Evolutionary conservation across 2,113 vertebrate species (phyloP).

Genomic region (Lophura nycthemera): DNA sequence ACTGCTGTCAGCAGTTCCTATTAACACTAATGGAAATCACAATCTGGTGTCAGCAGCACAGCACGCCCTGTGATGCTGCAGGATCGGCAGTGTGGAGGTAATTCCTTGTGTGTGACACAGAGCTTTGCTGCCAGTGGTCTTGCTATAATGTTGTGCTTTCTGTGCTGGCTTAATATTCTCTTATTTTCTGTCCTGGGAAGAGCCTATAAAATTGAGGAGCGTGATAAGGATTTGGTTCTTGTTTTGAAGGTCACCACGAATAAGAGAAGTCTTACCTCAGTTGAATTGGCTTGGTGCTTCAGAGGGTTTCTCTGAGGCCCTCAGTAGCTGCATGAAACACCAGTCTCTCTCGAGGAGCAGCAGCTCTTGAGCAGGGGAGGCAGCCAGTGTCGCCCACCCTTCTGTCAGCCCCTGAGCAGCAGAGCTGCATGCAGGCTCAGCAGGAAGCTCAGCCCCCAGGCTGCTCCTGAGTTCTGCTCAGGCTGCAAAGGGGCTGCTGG

Average conservation of each 20-base stretch:
- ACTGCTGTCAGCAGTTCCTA: constrained; percentile 19
- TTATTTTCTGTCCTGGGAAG: neutral
- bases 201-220: neutral
- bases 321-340: accelerated
- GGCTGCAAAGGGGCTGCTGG: neutral
- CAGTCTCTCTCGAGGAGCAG: neutral
- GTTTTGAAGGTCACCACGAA: neutral
- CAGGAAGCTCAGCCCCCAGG: neutral
- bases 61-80: neutral
- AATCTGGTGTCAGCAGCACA: constrained; percentile 12
- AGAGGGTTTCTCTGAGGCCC: neutral
- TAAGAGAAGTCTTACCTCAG: neutral
- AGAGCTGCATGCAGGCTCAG: neutral
- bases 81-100: neutral
- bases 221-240: neutral
- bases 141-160: neutral
- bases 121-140: constrained; percentile 18
- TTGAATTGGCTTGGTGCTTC: neutral
- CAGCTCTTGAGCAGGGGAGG: neutral
- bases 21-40: constrained; percentile 47
- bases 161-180: neutral
- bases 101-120: constrained; percentile 27
- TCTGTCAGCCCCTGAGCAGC: neutral
- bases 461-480: neutral
- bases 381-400: neutral